These are phyloP conservation scores for Heteractis magnifica DNA, from an alignment of 92 coral and sea anemone genomes.

Conservation along the genomic window DNA sequence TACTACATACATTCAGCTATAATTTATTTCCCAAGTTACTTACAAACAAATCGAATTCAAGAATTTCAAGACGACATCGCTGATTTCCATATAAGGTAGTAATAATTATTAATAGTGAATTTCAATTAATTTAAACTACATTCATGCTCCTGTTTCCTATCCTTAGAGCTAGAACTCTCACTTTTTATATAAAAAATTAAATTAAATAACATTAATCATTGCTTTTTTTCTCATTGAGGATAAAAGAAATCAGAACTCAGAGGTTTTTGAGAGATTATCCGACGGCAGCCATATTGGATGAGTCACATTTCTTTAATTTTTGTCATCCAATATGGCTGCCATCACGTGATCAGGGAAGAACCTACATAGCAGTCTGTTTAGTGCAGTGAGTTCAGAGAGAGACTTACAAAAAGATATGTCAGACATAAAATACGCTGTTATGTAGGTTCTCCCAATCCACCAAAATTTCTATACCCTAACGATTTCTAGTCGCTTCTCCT, in stretches of 20 bases:
- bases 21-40: constrained; percentile 36
- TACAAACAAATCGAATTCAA: constrained; percentile 27
- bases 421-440: no score
- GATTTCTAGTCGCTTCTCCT: not conserved
- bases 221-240: not conserved
- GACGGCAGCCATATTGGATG: not conserved
- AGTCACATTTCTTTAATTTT: not conserved
- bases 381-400: no score
- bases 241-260: no score
- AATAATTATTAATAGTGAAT: not conserved
- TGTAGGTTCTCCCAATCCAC: not conserved
- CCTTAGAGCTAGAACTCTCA: not conserved
- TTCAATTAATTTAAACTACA: not conserved
- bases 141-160: not conserved
- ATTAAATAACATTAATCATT: not conserved
- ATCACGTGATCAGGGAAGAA: no score
- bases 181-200: not conserved
- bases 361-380: no score
- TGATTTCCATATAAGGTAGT: not conserved
- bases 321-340: not conserved
- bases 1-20: not conserved
- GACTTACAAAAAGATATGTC: no score
- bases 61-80: not conserved
- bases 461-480: not conserved
- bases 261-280: not conserved